Percentiles rank a stretch among this genome's conserved stretches.
These are phyloP conservation scores for Rhinoptilus africanus DNA, from an alignment of 2,113 vertebrate genomes.

Conservation along the genomic window DNA sequence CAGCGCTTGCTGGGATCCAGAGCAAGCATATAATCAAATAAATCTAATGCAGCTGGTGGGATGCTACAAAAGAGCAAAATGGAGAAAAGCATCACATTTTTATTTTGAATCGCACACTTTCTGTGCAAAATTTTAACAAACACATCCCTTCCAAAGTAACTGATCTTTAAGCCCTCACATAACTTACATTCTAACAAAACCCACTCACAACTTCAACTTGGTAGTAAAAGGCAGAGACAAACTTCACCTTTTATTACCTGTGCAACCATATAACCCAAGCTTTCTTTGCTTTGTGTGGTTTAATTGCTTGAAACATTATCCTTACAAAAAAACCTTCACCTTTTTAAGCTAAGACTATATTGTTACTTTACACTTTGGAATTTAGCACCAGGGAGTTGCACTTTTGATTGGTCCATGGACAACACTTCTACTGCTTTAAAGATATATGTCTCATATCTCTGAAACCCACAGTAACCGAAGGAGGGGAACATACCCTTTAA, in stretches of 20 bases:
- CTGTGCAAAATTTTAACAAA: not conserved
- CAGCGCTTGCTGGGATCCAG: constrained; percentile 96
- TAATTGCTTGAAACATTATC: not conserved
- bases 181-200: not conserved
- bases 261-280: not conserved
- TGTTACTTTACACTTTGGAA: not conserved
- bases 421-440: not conserved
- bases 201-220: not conserved
- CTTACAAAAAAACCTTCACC: not conserved
- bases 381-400: not conserved
- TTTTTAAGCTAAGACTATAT: not conserved
- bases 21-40: constrained; percentile 98
- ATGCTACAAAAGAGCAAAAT: constrained; percentile 73
- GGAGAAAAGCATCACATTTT: not conserved
- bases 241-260: not conserved
- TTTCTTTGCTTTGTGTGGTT: not conserved
- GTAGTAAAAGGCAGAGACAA: not conserved
- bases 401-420: not conserved
- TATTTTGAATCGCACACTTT: not conserved
- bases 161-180: not conserved
- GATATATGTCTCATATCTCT: not conserved
- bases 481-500: not conserved
- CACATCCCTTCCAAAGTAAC: not conserved
- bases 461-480: not conserved
- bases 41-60: constrained; percentile 88